Percentiles rank a stretch among this genome's conserved stretches.
phyloP scores from a whole-genome alignment of 2,888 invertebrate genomes.

The Stenchaetothrips biformis region DNA sequence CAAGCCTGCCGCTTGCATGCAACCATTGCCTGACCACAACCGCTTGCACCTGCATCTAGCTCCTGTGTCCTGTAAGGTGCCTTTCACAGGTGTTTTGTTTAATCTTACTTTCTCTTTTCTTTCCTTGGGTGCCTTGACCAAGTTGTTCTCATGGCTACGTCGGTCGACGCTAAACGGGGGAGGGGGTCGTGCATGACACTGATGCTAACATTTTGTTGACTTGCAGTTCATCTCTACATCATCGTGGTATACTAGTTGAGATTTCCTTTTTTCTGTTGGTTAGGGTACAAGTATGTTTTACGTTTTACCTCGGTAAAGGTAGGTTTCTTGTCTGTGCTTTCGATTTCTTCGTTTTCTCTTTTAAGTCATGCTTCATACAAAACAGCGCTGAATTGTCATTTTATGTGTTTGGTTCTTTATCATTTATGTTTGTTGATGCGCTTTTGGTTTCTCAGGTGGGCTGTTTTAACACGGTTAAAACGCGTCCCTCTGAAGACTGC shows the following conservation, averaged over 20 bases:
- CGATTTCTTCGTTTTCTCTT: slow-evolving; percentile 19
- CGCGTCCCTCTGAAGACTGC: not conserved
- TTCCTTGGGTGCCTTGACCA: not conserved
- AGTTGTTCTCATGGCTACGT: not conserved
- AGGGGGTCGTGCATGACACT: slow-evolving; percentile 7
- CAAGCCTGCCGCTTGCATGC: slow-evolving; percentile 4
- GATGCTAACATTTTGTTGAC: not conserved
- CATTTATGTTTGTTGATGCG: not conserved
- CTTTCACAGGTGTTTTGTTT: not conserved
- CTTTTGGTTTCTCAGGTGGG: not conserved
- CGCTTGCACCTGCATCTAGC: slow-evolving; percentile 16
- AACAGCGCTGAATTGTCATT: not conserved
- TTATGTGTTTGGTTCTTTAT: not conserved
- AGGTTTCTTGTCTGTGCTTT: slow-evolving; percentile 1
- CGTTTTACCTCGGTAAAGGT: not conserved
- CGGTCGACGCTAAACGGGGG: not conserved
- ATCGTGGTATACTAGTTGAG: not conserved
- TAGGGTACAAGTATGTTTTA: not conserved
- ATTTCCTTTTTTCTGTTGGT: not conserved
- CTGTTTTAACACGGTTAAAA: not conserved
- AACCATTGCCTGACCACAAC: not conserved
- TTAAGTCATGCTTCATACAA: not conserved
- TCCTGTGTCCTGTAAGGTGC: not conserved
- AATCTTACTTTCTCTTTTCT: not conserved
- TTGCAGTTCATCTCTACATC: slow-evolving; percentile 2